Evolutionary conservation across 1,140 invertebrate genomes (phyloP), one percentile per base, ranked within the genome.

Genomic region (Gonatopus flavifemur): DNA sequence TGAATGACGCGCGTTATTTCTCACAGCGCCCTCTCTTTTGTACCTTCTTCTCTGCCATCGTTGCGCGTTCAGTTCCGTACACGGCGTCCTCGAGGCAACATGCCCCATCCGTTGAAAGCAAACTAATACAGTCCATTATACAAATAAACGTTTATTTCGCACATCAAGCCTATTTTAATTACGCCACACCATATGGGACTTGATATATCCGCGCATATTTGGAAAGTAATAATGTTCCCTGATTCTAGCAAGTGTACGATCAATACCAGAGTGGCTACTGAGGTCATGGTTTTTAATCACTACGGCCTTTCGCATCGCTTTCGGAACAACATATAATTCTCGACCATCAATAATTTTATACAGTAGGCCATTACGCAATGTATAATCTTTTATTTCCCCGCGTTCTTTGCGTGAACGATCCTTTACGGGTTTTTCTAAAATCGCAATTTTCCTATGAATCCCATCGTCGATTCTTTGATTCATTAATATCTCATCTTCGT

Each of bases 161-260:
- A n/a, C n/a, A n/a, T n/a, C n/a, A n/a, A n/a, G n/a, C n/a, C n/a
- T n/a, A n/a, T n/a, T n/a, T n/a, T n/a, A n/a, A n/a, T n/a, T n/a
- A n/a, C n/a, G n/a, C n/a, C n/a, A n/a, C n/a, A n/a, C n/a, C n/a
- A 51, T 51, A 20, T 51, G 40, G 3, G 3, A 35, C 15, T 51
- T 51, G 3, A 51, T 35, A 35, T 55, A 59, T 0, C 18, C 13
- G 12, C 46, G 12, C 48, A 59, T 47, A 15, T 21, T 9, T 3
- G 57, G 49, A 39, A 59, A 59, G 25, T 45, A 55, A 49, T 49
- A 59, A 33, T 28, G 30, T 10, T 48, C 19, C 9, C 18, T 19
- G 3, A 59, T 30, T 18, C 38, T 35, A 7, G 25, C 16, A 3
- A 51, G 10, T 0, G 44, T 59, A 18, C 41, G 24, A 12, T 59